Evolutionary conservation across 2,113 vertebrate genomes (phyloP), one percentile per base, ranked within the genome.

Genomic region (Turnix velox): DNA sequence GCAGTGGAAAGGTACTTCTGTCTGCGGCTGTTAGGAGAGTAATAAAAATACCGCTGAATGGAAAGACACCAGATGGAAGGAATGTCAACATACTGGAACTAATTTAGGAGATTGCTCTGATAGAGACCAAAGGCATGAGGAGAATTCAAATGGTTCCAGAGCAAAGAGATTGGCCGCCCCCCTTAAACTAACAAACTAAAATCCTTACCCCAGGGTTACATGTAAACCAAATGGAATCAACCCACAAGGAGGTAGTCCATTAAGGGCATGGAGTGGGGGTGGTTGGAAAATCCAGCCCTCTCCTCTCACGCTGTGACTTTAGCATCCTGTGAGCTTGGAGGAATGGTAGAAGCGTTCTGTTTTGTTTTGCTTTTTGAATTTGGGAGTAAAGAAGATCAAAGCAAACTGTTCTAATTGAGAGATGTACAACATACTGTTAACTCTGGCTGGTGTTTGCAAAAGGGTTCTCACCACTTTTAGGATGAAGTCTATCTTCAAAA

Each of bases 31-130:
- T 96, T 94, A 87, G 89, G 88, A 96, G 94, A 92, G 92, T 95
- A 92, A 95, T 96, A 96, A 97, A 96, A 97, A 95, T 95, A 96
- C 92, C 95, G 58, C 87, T 84, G 65, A 88, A 90, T 94, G 93
- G 95, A 96, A 95, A 97, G 97, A 95, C 94, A 95, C 90, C 90
- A 94, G 91, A 78, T 94, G 88, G 96, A 95, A 97, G 92, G 95
- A 96, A 96, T 92, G 95, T 97, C 96, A 96, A 96, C 93, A 93
- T 92, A 96, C 96, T 95, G 97, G 94, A 97, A 95, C 94, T 97
- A 94, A 97, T 96, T 96, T 97, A 96, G 95, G 87, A 96, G 95
- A 94, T 93, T 92, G 91, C 87, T 95, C 95, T 94, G 93, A 95
- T 91, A 89, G 96, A 97, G 82, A 93, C 91, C 89, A 88, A 96